Evolutionary conservation across 2,888 invertebrate species (phyloP), one percentile per base, ranked within the genome.

Genomic region (Aphidius colemani): DNA sequence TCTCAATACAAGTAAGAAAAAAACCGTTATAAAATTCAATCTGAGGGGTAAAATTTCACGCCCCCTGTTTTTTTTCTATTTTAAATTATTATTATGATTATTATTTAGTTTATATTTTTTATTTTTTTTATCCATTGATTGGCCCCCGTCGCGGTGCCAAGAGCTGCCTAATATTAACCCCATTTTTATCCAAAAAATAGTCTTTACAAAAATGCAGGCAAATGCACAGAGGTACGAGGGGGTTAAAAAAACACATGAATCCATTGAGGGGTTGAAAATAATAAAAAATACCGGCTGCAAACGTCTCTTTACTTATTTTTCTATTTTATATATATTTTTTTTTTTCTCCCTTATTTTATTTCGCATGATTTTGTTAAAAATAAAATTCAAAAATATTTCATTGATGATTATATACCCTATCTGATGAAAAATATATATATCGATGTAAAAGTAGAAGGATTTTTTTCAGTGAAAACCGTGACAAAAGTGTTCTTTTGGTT

Each of bases 91-190:
- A 30, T 50, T 18, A 30, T 50, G 58, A 53, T 63, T 45, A 13
- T 40, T 49, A 11, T 58, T 50, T 46, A 41, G 44, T 41, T 30
- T 41, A 8, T 45, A 46, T 56, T 56, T 59, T 63, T 58, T 65
- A 62, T 63, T 60, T 53, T 64, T 53, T 10, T 51, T 64, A n/a
- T 30, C 7, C 61, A 45, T 63, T 40, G 59, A 67, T 67, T 67
- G 67, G 66, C 67, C 51, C 56, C 62, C 59, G 61, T 62, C 40
- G 66, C 59, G 48, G 56, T 48, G 43, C 63, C 59, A 50, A 60
- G 62, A 69, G 65, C 68, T 57, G 64, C 64, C 69, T 66, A 66
- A 67, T 66, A 70, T 68, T 70, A 70, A 68, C 68, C 68, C 67
- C 66, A 58, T 70, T 70, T 69, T 63, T 9, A 43, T 30, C 30